phyloP scores from a whole-genome alignment of 1,140 invertebrate genomes.

The Ceratoteleas bidentatus region DNA sequence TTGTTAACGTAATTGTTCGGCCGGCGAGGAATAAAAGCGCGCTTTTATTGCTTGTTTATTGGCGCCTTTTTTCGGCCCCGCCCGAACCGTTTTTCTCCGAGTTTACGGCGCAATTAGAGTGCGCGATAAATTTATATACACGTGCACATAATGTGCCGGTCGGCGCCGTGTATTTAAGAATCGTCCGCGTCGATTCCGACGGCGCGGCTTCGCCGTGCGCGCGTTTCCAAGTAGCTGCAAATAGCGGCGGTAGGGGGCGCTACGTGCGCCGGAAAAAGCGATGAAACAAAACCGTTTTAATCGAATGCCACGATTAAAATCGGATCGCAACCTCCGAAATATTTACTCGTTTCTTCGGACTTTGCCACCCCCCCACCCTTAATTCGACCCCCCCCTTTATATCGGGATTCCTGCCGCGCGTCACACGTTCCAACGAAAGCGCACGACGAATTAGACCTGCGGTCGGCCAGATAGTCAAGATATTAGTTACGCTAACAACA shows the following conservation, averaged over 20 bases:
- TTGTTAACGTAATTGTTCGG: conserved; percentile 49
- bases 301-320: conserved; percentile 59
- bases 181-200: conserved; percentile 46
- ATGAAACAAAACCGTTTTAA: conserved; percentile 51
- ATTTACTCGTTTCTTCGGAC: conserved; percentile 49
- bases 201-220: conserved; percentile 47
- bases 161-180: conserved; percentile 58
- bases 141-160: conserved; percentile 52
- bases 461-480: conserved; percentile 29
- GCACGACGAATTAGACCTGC: conserved; percentile 41
- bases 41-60: conserved; percentile 60
- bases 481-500: conserved; percentile 66
- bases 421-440: conserved; percentile 55
- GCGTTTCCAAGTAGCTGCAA: conserved; percentile 59
- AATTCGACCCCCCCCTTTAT: conserved; percentile 14
- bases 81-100: conserved; percentile 1
- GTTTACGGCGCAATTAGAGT: conserved; percentile 62
- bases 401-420: conserved; percentile 47
- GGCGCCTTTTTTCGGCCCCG: conserved; percentile 19
- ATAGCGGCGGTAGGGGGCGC: conserved; percentile 13
- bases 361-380: conserved; percentile 1
- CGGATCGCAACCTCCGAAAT: conserved; percentile 43
- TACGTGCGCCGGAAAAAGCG: conserved; percentile 43
- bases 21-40: conserved; percentile 24
- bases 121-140: conserved; percentile 50